These are phyloP conservation scores for Agrotis puta DNA, from an alignment of 2,888 invertebrate species.

Conservation along the genomic window DNA sequence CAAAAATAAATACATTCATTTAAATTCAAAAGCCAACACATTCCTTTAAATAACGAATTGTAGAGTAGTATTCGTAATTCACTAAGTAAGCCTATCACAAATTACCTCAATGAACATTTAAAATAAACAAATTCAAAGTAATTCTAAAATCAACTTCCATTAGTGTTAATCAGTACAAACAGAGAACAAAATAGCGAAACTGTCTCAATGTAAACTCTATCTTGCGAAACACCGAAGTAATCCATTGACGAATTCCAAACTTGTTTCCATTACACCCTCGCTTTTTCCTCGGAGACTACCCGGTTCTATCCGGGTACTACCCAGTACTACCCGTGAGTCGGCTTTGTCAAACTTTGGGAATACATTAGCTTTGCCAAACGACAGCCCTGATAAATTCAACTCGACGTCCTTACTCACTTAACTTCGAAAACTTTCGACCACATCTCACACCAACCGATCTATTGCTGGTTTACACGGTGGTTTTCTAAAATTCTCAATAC, in stretches of 20 bases:
- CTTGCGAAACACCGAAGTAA: constrained; percentile 68
- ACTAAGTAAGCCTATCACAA: not conserved
- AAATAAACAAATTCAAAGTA: constrained; percentile 1
- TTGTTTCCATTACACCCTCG: constrained; percentile 83
- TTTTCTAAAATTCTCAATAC: constrained; percentile 13
- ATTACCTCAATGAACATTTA: constrained; percentile 10
- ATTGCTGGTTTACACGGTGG: constrained; percentile 54
- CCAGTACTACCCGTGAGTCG: constrained; percentile 77
- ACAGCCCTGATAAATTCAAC: constrained; percentile 85
- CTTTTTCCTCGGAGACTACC: constrained; percentile 80
- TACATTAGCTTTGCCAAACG: constrained; percentile 85
- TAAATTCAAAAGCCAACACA: not conserved
- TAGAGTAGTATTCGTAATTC: constrained; percentile 4
- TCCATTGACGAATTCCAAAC: constrained; percentile 82
- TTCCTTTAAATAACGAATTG: not conserved
- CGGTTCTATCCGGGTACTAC: constrained; percentile 56
- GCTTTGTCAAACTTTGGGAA: constrained; percentile 86
- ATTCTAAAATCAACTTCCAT: constrained; percentile 39
- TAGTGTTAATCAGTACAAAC: constrained; percentile 43
- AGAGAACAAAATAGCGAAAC: constrained; percentile 54
- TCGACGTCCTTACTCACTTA: constrained; percentile 69
- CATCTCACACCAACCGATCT: constrained; percentile 46
- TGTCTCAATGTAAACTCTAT: constrained; percentile 58
- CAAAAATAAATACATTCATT: too few relatives aligned
- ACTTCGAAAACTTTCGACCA: constrained; percentile 25